Percentiles rank a stretch among this genome's conserved stretches.
phyloP scores from a whole-genome alignment of 2,113 vertebrate species.

The Zootoca vivipara region DNA sequence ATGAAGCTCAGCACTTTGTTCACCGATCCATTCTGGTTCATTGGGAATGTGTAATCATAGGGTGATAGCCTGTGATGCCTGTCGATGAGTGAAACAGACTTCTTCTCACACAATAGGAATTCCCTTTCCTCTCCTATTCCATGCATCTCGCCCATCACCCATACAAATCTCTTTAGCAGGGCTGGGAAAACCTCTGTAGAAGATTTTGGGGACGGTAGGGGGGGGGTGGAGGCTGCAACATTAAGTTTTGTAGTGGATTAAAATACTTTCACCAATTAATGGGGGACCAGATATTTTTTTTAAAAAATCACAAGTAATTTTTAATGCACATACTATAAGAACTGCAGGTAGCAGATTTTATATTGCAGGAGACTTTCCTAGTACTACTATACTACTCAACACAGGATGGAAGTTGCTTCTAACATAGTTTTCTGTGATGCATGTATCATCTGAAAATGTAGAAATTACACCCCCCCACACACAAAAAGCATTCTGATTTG shows the following conservation, averaged over 20 bases:
- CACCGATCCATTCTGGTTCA: not conserved
- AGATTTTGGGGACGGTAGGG: no score
- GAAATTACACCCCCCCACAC: not conserved
- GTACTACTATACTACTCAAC: not conserved
- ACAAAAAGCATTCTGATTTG: not conserved
- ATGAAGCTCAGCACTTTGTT: not conserved
- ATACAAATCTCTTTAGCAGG: no score
- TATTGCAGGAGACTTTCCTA: not conserved
- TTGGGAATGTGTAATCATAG: not conserved
- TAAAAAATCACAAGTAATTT: not conserved
- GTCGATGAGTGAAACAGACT: no score
- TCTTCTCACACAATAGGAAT: no score
- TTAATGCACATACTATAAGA: not conserved
- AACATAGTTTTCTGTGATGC: not conserved
- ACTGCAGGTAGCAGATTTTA: not conserved
- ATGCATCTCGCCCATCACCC: no score
- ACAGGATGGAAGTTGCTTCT: not conserved
- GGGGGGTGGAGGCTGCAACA: not conserved
- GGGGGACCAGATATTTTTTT: not conserved
- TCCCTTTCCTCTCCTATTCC: no score
- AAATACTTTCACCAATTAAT: not conserved
- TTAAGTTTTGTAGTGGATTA: not conserved
- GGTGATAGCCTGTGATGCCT: no score
- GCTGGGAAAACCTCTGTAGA: no score
- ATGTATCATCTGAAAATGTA: not conserved